Percentiles rank a stretch among this genome's conserved stretches.
Conservation (phyloP, 2,113 vertebrate genomes). For the Cyphotilapia sp. region DNA sequence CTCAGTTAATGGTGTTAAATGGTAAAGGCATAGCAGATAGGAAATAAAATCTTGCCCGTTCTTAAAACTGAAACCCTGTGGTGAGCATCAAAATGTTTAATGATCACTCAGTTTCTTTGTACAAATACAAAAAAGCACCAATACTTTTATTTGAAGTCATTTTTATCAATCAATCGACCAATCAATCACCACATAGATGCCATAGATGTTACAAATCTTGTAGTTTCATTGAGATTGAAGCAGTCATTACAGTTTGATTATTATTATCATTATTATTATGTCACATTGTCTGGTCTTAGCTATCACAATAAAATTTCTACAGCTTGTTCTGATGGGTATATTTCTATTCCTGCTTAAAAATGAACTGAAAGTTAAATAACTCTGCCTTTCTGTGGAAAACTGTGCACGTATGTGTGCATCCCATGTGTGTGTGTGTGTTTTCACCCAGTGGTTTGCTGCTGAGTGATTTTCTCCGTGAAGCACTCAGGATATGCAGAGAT, state of each 20-base stretch:
- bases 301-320: neutral
- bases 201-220: neutral
- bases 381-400: neutral
- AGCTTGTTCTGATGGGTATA: neutral
- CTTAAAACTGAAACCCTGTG: neutral
- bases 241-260: neutral
- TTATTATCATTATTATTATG: neutral
- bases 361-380: neutral
- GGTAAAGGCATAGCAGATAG: neutral
- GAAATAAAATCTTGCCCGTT: neutral
- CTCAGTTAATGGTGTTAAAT: neutral
- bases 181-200: neutral
- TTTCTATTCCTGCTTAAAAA: neutral
- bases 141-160: neutral
- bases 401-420: neutral
- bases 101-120: neutral
- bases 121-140: neutral
- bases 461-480: constrained; percentile 33
- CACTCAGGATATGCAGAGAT: constrained; percentile 45
- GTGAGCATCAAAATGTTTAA: neutral
- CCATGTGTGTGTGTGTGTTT: neutral
- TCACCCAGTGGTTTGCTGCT: neutral
- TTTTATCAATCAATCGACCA: neutral
- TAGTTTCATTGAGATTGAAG: neutral
- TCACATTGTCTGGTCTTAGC: neutral